Base-by-base conservation (phyloP, 1,140 invertebrate species). In the Caenorhabditis tropicalis region DNA sequence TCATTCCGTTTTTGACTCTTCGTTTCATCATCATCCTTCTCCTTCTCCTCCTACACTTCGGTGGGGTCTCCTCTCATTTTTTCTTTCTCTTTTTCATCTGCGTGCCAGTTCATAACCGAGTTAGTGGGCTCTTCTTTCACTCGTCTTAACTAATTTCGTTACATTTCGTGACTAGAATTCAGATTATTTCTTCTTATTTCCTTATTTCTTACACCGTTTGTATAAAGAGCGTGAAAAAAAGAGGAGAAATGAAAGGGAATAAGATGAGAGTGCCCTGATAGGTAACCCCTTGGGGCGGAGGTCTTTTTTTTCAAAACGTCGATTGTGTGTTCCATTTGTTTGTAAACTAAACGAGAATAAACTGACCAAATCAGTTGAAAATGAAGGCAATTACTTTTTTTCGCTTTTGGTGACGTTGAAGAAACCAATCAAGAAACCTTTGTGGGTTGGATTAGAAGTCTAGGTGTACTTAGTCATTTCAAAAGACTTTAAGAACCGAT, bases 1-100 rank as follows among this genome's bases (percentile, higher is more conserved):
- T 74, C 31, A 43, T 74, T 48, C 79, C 79, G 29, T 53, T 81
- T 81, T 39, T 31, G 79, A 81, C 79, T 81, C 48, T 81, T 81
- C 79, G 29, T 81, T 51, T 51, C 65, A 56, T 56, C 49, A 7
- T n/a, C n/a, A n/a, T n/a, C n/a, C n/a, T n/a, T n/a, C n/a, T n/a
- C n/a, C n/a, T n/a, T n/a, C 24, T 27, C 21, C 53, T 74, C 36
- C 36, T 27, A 39, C 33, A 27, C 48, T 51, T 81, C 36, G 12
- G 36, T 56, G 10, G 24, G 33, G 65, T 12, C 5, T 36, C 60
- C 60, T 27, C 29, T 48, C 15, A 16, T 21, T 29, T 31, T 46
- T 48, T 33, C 15, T 80, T 51, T 51, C 43, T 49, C n/a, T 39
- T 81, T 56, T 27, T 81, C 79, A 56, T 81, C 51, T 36, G 33